phyloP scores from a whole-genome alignment of 2,888 invertebrate genomes.

The Drosophila niveifrons region DNA sequence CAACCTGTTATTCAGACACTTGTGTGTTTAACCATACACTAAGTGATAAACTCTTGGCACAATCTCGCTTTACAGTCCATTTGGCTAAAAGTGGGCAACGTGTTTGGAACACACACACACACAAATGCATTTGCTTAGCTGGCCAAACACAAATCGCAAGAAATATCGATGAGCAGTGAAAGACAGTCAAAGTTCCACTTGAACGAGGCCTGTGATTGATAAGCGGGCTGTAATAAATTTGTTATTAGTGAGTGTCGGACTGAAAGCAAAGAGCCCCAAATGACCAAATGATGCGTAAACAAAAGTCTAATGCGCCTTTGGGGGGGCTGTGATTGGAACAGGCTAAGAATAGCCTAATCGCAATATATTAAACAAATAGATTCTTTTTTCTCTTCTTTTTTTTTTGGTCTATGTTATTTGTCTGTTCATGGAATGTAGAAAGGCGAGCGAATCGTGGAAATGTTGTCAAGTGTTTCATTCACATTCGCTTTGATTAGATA shows the following conservation, averaged over 20 bases:
- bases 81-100: conserved; percentile 16
- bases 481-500: conserved; percentile 55
- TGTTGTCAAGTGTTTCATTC: conserved; percentile 35
- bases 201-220: conserved; percentile 64
- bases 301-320: conserved; percentile 35
- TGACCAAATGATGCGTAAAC: conserved; percentile 67
- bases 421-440: conserved; percentile 41
- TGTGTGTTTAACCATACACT: neutral
- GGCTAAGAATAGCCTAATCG: conserved; percentile 40
- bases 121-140: conserved; percentile 9
- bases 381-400: neutral
- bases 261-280: conserved; percentile 13
- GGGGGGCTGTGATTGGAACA: conserved; percentile 1
- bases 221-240: conserved; percentile 67
- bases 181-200: conserved; percentile 47
- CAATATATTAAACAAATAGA: conserved; percentile 61
- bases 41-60: conserved; percentile 3
- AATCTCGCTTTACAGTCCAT: conserved; percentile 24
- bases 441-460: conserved; percentile 25
- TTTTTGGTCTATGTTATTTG: conserved; percentile 36
- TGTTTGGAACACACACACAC: neutral
- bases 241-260: conserved; percentile 57
- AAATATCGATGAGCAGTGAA: conserved; percentile 20
- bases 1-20: neutral
- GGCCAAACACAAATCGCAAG: neutral